Base-by-base conservation (phyloP, 1,140 invertebrate species). In the Lasaia peninsularis region DNA sequence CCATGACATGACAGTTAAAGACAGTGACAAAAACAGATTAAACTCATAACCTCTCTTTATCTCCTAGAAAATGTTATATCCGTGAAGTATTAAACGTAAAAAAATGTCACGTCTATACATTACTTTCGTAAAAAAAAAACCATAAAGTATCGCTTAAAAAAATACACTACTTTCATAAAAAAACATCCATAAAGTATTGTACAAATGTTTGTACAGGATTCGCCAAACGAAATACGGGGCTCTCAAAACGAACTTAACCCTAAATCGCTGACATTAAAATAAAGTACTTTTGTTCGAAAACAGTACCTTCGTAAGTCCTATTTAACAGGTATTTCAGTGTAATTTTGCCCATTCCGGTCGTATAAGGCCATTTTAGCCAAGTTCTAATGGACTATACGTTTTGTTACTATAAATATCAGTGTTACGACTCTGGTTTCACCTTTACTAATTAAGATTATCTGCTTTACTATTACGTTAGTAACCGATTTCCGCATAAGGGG, bases 201-300 rank as follows among this genome's bases (percentile, higher is more conserved):
- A 48, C 40, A 48, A 48, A 48, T 48, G 40, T 48, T 21, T 48
- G 4, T 48, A 4, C 20, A 48, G 18, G 40, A 48, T 21, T 20
- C 40, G 20, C 11, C 3, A 4, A 11, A 48, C 40, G 18, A 48
- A 48, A 48, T 48, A 48, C 40, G 40, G 20, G 18, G 40, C 40
- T 48, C 40, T 48, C 20, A 21, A 18, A 21, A 21, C 40, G 40
- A 48, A 48, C 40, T 48, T 48, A 48, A 48, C 40, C 40, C 40
- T 48, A 21, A 48, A 48, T 48, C 20, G 40, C 40, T 48, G 5
- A 11, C 40, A 20, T 48, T 48, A 48, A 48, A 48, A 20, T 48
- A 48, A 48, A 48, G 40, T 48, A 48, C 40, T 48, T 48, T 48
- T 48, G 40, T 48, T 48, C n/a, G 40, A 48, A 44, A 48, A 48